Conservation (phyloP, 2,113 vertebrate species). For the Hiodon alosoides region DNA sequence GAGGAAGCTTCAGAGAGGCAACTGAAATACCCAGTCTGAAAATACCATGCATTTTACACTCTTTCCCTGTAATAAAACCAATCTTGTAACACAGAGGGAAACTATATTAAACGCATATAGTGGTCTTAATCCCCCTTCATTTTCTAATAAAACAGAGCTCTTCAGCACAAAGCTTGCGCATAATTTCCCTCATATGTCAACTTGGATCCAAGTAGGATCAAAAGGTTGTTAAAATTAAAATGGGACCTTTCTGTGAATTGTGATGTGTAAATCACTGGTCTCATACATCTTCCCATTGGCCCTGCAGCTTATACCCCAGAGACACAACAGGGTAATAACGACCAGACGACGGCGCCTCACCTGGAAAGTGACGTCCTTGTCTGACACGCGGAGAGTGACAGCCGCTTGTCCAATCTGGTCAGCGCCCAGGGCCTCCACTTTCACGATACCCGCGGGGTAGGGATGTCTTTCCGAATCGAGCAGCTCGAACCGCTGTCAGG, state of each 20-base stretch:
- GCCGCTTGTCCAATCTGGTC: slow-evolving; percentile 53
- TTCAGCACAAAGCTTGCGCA: too few species aligned
- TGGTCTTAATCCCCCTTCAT: too few species aligned
- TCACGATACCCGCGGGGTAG: slow-evolving; percentile 54
- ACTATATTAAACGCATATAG: too few species aligned
- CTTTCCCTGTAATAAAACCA: too few species aligned
- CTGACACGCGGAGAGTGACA: slow-evolving; percentile 66
- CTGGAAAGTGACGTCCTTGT: slow-evolving; percentile 75
- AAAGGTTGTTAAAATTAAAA: too few species aligned
- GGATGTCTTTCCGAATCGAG: slow-evolving; percentile 54
- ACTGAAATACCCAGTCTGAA: neutral
- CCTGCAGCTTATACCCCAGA: neutral
- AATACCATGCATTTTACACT: too few species aligned
- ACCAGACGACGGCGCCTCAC: slow-evolving; percentile 46
- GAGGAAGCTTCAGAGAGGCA: neutral
- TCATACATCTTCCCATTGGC: neutral
- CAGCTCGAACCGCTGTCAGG: slow-evolving; percentile 81
- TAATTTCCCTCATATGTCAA: too few species aligned
- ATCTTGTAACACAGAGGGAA: too few species aligned
- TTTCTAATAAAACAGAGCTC: too few species aligned
- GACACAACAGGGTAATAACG: neutral
- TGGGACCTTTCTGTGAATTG: too few species aligned
- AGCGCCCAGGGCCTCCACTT: slow-evolving; percentile 51
- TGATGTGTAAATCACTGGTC: too few species aligned
- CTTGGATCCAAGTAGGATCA: too few species aligned